Base-by-base conservation (phyloP, 2,797 vertebrate genomes). In the Tangara arthus region DNA sequence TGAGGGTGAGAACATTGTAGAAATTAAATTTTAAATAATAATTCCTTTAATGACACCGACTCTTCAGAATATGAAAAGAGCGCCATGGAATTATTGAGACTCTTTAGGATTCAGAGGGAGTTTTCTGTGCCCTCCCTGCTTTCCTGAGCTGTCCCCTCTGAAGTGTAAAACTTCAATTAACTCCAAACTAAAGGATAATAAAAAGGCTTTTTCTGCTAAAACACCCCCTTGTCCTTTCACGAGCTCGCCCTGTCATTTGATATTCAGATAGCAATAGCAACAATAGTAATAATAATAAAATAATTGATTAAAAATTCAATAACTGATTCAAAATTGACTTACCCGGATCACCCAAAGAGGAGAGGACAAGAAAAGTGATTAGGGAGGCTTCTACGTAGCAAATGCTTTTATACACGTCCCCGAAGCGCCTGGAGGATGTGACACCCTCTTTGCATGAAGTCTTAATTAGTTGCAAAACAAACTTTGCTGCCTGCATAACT, bases 401-500 rank as follows among this genome's bases (percentile, higher is more conserved):
- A 93, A 95, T 53, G 93, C 95, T 97, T 96, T 97, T 97, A 96
- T 97, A 95, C 75, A 35, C 78, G 72, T 77, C 81, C 88, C 71
- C 70, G 41, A 55, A 94, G 68, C 46, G 94, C 95, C 96, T 89
- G 96, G 83, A 89, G 95, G 90, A 97, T 92, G 96, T 94, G 93
- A 95, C 96, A 97, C 88, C 94, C 94, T 95, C 71, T 95, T 87
- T 93, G 94, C 94, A 95, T 76, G 83, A 73, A 77, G 73, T 95
- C 92, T 90, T 97, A 96, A 97, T 95, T 95, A 95, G 94, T 96
- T 97, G 94, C 96, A 96, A 97, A 97, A 97, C 94, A 95, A 87
- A 95, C 92, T 89, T 90, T 90, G 90, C 94, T 92, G 94, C 92
- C 70, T 94, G 90, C 93, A 94, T 94, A 94, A 94, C 92, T 94